A percentile compares a stretch with the other conserved stretches of the same genome.
Evolutionary conservation across 2,797 vertebrate genomes (phyloP).

Genomic region (Sebastes matsubarae): DNA sequence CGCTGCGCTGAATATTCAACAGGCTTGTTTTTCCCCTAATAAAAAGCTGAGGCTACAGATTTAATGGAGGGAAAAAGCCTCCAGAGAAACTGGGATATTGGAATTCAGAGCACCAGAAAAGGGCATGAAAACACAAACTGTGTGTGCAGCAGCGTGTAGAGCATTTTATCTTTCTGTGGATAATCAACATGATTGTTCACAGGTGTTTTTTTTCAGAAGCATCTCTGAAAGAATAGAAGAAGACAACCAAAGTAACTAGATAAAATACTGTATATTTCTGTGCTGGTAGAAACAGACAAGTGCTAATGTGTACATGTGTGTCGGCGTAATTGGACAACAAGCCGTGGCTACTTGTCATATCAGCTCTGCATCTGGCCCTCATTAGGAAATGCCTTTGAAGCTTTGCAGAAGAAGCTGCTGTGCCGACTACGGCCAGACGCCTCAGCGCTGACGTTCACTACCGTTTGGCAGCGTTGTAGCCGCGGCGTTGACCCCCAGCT

Average conservation of each 20-base stretch:
- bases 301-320: background rate
- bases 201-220: background rate
- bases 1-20: constrained; percentile 64
- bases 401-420: constrained; percentile 48
- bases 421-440: constrained; percentile 18
- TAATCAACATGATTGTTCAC: background rate
- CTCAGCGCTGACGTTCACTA: constrained; percentile 28
- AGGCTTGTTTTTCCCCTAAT: constrained; percentile 59
- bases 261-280: background rate
- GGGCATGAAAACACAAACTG: background rate
- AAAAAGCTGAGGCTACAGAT: constrained; percentile 43
- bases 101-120: constrained; percentile 12
- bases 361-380: constrained; percentile 58
- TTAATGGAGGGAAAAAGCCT: constrained; percentile 66
- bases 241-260: background rate
- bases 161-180: background rate
- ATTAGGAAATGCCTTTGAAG: constrained; percentile 61
- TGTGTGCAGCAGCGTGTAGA: background rate
- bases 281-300: background rate
- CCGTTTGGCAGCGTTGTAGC: constrained; percentile 16
- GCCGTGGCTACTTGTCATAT: constrained; percentile 33
- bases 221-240: background rate
- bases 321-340: constrained; percentile 3
- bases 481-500: constrained; percentile 23
- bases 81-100: constrained; percentile 7